Conservation (phyloP, 2,797 vertebrate species). For the Rhabdomys pumilio region DNA sequence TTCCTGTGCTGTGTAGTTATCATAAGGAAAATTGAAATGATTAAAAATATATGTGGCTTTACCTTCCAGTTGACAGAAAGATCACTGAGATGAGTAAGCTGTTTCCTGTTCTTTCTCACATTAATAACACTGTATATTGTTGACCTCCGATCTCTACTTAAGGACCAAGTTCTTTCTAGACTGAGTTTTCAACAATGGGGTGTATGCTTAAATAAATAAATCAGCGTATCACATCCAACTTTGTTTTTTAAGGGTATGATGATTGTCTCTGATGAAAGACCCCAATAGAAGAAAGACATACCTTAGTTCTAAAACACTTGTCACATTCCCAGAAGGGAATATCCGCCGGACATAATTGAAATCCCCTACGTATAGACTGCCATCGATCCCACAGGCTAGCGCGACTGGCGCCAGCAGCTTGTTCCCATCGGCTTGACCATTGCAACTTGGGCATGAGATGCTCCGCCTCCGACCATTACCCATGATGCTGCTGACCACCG, state of each 20-base stretch:
- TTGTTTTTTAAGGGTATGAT: neutral
- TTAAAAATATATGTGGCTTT: conserved; percentile 35
- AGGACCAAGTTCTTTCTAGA: conserved; percentile 36
- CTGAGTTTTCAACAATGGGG: conserved; percentile 8
- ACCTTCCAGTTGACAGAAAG: neutral
- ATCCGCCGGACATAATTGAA: conserved; percentile 99
- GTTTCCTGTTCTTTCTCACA: neutral
- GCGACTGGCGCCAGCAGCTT: conserved; percentile 98
- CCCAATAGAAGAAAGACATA: conserved; percentile 85
- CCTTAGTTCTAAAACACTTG: conserved; percentile 98
- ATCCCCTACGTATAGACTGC: conserved; percentile 98
- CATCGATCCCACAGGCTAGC: conserved; percentile 96
- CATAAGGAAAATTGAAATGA: conserved; percentile 29
- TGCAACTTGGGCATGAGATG: conserved; percentile 99
- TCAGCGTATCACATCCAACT: neutral
- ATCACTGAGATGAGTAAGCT: neutral
- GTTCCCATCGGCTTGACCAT: conserved; percentile 98
- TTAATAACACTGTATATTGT: neutral
- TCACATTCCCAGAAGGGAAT: conserved; percentile 97
- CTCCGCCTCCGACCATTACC: conserved; percentile 98
- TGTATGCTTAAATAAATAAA: neutral
- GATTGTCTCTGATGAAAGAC: neutral
- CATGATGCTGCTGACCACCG: conserved; percentile 98
- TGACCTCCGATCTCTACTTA: neutral
- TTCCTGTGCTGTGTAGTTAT: neutral